These are phyloP conservation scores for Notechis scutatus DNA, from an alignment of 2,113 vertebrate species.

Conservation along the genomic window DNA sequence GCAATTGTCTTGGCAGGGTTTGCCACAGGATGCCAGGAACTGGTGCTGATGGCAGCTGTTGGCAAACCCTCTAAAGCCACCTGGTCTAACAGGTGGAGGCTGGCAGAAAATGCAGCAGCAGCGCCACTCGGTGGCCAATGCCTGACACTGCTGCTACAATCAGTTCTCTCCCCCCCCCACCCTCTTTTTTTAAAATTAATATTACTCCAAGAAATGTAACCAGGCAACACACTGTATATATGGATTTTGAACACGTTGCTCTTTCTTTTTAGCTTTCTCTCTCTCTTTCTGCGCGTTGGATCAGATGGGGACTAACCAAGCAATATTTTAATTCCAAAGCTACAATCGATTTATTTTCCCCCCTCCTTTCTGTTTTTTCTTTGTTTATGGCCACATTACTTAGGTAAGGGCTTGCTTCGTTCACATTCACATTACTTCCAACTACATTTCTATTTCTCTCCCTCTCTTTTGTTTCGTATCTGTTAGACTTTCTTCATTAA, in stretches of 20 bases:
- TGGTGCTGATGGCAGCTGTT: not conserved
- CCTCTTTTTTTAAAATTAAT: too few relatives aligned
- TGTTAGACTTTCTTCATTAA: constrained; percentile 52
- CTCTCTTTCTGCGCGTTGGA: constrained; percentile 6
- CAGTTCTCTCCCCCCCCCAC: too few relatives aligned
- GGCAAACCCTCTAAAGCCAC: not conserved
- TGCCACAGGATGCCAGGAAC: not conserved
- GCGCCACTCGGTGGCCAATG: not conserved
- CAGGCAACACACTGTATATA: too few relatives aligned
- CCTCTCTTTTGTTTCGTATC: constrained; percentile 13
- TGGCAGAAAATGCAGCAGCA: not conserved
- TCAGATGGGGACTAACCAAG: constrained; percentile 54
- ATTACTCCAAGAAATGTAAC: too few relatives aligned
- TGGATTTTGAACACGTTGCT: too few relatives aligned
- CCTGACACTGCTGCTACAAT: not conserved
- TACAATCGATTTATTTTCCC: constrained; percentile 55
- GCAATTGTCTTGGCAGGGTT: not conserved
- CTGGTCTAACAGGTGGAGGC: not conserved
- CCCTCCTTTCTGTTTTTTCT: not conserved
- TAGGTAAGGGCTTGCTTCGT: constrained; percentile 52
- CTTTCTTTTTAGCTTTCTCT: too few relatives aligned
- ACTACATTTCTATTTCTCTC: not conserved
- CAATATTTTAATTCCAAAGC: constrained; percentile 35
- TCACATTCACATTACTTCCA: constrained; percentile 47
- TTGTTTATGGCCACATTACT: constrained; percentile 53